Evolutionary conservation across 2,113 vertebrate species (phyloP).

Genomic region (Festucalex cinctus): DNA sequence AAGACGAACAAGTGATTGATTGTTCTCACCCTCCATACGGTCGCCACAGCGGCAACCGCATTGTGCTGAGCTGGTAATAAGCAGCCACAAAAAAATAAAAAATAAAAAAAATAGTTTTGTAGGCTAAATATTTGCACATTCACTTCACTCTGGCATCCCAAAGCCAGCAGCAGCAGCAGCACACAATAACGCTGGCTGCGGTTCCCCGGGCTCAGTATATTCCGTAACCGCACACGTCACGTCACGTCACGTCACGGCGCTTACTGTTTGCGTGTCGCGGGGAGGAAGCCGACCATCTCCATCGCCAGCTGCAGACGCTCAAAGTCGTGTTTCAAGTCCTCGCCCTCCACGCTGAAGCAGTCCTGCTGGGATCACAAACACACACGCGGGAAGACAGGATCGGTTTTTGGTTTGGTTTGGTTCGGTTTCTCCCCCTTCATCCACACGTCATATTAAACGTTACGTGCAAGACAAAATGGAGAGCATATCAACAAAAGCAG

Average conservation of each 20-base stretch:
- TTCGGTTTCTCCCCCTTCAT: too few relatives aligned
- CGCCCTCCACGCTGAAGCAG: constrained; percentile 89
- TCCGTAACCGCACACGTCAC: not conserved
- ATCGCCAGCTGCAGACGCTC: constrained; percentile 93
- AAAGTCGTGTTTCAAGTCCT: constrained; percentile 95
- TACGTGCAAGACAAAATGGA: too few relatives aligned
- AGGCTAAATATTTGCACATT: not conserved
- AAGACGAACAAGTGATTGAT: not conserved
- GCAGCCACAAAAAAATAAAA: constrained; percentile 6
- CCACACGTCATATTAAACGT: too few relatives aligned
- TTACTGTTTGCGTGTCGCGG: constrained; percentile 89
- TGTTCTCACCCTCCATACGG: not conserved
- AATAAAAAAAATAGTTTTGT: too few relatives aligned
- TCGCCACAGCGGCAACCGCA: not conserved
- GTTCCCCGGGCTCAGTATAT: too few relatives aligned
- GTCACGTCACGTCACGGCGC: constrained; percentile 20
- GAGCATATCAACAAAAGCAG: too few relatives aligned
- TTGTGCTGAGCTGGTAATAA: constrained; percentile 6
- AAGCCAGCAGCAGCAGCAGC: not conserved
- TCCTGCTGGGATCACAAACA: constrained; percentile 72
- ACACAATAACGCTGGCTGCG: not conserved
- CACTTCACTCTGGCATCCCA: not conserved
- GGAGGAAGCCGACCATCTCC: constrained; percentile 98
- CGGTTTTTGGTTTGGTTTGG: not conserved
- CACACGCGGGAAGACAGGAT: not conserved